These are phyloP conservation scores for Heliconius erato DNA, from an alignment of 2,888 invertebrate species.

Conservation along the genomic window DNA sequence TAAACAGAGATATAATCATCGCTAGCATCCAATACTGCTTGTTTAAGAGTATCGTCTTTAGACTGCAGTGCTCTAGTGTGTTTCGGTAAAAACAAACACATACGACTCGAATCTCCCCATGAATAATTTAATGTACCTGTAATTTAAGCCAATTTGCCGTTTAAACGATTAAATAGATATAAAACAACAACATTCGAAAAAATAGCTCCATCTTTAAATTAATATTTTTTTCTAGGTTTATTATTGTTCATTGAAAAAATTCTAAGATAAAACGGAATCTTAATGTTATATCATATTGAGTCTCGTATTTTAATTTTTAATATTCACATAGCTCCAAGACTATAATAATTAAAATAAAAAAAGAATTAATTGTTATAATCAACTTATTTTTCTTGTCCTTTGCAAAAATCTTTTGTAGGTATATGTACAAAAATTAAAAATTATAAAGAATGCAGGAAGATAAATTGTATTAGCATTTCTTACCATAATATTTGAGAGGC, in stretches of 20 bases:
- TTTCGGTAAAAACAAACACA: conserved; percentile 75
- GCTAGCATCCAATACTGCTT: conserved; percentile 74
- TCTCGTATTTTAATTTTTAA: neutral
- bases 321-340: neutral
- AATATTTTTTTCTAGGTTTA: neutral
- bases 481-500: conserved; percentile 78
- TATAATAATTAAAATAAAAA: neutral
- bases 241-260: neutral
- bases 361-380: neutral
- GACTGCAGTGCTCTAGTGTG: conserved; percentile 63
- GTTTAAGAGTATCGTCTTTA: conserved; percentile 57
- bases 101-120: conserved; percentile 71
- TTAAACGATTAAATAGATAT: neutral
- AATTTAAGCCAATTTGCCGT: neutral
- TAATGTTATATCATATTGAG: neutral
- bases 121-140: conserved; percentile 74
- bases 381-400: neutral
- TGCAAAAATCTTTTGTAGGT: neutral
- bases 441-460: neutral
- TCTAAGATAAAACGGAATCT: neutral
- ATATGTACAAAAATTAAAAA: too few relatives aligned
- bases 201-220: neutral
- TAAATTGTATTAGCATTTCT: neutral
- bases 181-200: neutral
- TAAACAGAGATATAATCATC: conserved; percentile 80